Evolutionary conservation across 2,888 invertebrate species (phyloP).

Genomic region (Tillus elongatus): DNA sequence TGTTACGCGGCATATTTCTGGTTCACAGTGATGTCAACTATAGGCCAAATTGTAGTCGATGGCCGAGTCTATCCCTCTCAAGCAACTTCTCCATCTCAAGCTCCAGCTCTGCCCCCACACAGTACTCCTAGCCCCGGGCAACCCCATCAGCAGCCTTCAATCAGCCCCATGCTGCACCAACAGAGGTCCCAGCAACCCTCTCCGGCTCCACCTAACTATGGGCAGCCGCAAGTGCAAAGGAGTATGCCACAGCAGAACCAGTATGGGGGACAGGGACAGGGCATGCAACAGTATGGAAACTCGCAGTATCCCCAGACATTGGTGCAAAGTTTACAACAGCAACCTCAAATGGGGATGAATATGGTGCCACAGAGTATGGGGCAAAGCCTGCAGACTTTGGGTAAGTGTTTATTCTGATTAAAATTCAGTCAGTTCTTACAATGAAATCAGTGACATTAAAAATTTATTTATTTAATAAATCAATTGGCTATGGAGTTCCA

Average conservation of each 20-base stretch:
- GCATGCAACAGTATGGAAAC: slow-evolving; percentile 10
- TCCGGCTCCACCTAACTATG: slow-evolving; percentile 18
- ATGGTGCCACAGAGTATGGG: slow-evolving; percentile 7
- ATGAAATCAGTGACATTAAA: no score
- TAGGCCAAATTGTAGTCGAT: slow-evolving; percentile 76
- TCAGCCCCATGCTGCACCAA: slow-evolving; percentile 28
- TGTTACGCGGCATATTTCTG: no score
- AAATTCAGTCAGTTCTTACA: no score
- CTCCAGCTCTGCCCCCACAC: slow-evolving; percentile 26
- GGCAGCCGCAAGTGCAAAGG: background rate
- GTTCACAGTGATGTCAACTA: slow-evolving; percentile 58
- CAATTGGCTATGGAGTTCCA: no score
- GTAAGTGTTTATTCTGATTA: no score
- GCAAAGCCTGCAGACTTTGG: slow-evolving; percentile 9
- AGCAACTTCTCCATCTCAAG: slow-evolving; percentile 20
- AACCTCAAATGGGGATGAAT: slow-evolving; percentile 1
- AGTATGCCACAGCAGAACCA: background rate
- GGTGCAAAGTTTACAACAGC: slow-evolving; percentile 8
- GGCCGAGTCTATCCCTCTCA: slow-evolving; percentile 63
- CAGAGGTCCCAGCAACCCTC: slow-evolving; percentile 19
- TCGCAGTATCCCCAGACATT: slow-evolving; percentile 1
- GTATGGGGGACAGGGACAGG: background rate
- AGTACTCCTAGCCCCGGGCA: slow-evolving; percentile 36
- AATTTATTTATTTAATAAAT: no score
- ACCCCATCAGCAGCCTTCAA: slow-evolving; percentile 38